Percentiles rank a stretch among this genome's conserved stretches.
Conservation (phyloP, 2,113 vertebrate species). For the Percina caprodes region DNA sequence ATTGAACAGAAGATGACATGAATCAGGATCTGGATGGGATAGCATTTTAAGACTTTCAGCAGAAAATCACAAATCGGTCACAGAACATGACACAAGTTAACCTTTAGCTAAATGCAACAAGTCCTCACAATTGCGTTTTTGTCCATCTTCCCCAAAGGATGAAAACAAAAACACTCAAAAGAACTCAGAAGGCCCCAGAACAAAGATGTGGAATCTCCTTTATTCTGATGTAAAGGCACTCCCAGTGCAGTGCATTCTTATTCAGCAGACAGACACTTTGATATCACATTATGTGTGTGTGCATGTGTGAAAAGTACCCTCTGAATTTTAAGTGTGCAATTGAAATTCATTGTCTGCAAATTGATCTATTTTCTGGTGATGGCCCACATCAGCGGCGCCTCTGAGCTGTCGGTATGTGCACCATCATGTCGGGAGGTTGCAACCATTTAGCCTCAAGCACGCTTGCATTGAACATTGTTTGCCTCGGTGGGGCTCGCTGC, state of each 20-base stretch:
- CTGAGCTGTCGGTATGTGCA: constrained; percentile 4
- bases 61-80: background rate
- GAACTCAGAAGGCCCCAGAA: background rate
- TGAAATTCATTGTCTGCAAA: constrained; percentile 56
- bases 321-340: constrained; percentile 61
- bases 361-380: constrained; percentile 45
- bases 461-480: constrained; percentile 51
- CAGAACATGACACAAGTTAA: background rate
- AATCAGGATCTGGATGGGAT: background rate
- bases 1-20: background rate
- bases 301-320: constrained; percentile 20
- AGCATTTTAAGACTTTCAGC: background rate
- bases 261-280: constrained; percentile 23
- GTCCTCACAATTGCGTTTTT: background rate
- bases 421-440: constrained; percentile 25
- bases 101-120: background rate
- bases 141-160: background rate
- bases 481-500: constrained; percentile 36
- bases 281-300: constrained; percentile 16
- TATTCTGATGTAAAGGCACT: background rate
- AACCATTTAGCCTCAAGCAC: constrained; percentile 17
- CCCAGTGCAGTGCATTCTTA: constrained; percentile 20
- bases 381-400: constrained; percentile 12
- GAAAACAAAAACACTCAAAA: background rate
- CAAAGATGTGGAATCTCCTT: background rate